Evolutionary conservation across 2,113 vertebrate species (phyloP).

Genomic region (Lepus americanus): DNA sequence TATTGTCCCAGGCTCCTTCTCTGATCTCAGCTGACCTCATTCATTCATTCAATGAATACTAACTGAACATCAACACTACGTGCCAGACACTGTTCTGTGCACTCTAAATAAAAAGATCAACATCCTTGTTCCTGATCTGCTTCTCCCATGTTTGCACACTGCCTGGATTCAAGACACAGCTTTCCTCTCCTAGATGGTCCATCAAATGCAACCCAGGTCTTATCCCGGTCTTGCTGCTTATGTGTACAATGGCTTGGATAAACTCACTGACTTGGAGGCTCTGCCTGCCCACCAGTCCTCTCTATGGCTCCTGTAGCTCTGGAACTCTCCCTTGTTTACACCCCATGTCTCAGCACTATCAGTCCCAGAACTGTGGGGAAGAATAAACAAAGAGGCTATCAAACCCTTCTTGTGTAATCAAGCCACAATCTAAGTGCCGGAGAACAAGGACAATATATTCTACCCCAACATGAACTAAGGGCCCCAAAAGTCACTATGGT

Average conservation of each 20-base stretch:
- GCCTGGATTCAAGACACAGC: neutral
- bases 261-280: neutral
- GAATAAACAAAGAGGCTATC: constrained; percentile 22
- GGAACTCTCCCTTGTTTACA: neutral
- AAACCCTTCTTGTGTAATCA: neutral
- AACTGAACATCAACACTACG: neutral
- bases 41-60: constrained; percentile 18
- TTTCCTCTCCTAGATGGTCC: neutral
- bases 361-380: constrained; percentile 5
- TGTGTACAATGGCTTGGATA: neutral
- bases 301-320: neutral
- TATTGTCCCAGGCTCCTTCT: neutral
- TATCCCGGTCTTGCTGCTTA: neutral
- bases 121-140: constrained; percentile 12
- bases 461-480: neutral
- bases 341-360: neutral
- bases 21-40: constrained; percentile 26
- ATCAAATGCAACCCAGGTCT: neutral
- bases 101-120: neutral
- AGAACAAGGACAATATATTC: neutral
- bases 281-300: neutral
- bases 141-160: neutral
- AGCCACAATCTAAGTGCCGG: constrained; percentile 10
- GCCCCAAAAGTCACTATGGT: constrained; percentile 17
- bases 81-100: neutral